A percentile compares a stretch with the other conserved stretches of the same genome.
These are phyloP conservation scores for Epinephelus lanceolatus DNA, from an alignment of 2,113 vertebrate species.

Conservation along the genomic window DNA sequence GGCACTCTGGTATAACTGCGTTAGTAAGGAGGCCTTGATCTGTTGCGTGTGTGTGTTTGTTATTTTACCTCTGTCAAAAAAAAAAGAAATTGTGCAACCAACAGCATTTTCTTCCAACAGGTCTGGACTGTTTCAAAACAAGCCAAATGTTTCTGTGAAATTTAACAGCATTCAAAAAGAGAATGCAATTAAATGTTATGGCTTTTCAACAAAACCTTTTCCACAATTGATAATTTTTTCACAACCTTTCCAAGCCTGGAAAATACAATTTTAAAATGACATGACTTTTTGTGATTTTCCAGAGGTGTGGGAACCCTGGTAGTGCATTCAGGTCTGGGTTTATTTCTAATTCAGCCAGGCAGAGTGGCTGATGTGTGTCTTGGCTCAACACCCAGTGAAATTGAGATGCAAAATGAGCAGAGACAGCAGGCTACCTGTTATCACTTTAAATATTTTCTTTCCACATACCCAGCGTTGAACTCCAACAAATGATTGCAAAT, in stretches of 20 bases:
- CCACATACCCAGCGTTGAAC: slow-evolving; percentile 80
- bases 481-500: slow-evolving; percentile 84
- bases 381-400: slow-evolving; percentile 73
- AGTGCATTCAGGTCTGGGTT: slow-evolving; percentile 38
- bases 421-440: slow-evolving; percentile 85
- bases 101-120: slow-evolving; percentile 25
- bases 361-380: slow-evolving; percentile 68
- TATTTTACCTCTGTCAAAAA: slow-evolving; percentile 26
- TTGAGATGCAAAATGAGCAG: slow-evolving; percentile 78
- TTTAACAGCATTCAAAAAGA: slow-evolving; percentile 11
- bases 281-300: slow-evolving; percentile 38
- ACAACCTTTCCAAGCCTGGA: slow-evolving; percentile 29
- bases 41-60: slow-evolving; percentile 28
- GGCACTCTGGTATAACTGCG: slow-evolving; percentile 20
- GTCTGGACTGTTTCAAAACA: slow-evolving; percentile 16
- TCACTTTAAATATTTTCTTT: slow-evolving; percentile 87
- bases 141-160: not conserved
- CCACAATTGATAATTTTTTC: not conserved
- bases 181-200: slow-evolving; percentile 11
- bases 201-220: slow-evolving; percentile 19
- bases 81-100: slow-evolving; percentile 17
- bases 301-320: slow-evolving; percentile 28
- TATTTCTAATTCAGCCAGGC: slow-evolving; percentile 59
- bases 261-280: slow-evolving; percentile 24
- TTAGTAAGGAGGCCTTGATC: slow-evolving; percentile 45